Evolutionary conservation across 2,113 vertebrate genomes (phyloP).

Genomic region (Raja brachyura): DNA sequence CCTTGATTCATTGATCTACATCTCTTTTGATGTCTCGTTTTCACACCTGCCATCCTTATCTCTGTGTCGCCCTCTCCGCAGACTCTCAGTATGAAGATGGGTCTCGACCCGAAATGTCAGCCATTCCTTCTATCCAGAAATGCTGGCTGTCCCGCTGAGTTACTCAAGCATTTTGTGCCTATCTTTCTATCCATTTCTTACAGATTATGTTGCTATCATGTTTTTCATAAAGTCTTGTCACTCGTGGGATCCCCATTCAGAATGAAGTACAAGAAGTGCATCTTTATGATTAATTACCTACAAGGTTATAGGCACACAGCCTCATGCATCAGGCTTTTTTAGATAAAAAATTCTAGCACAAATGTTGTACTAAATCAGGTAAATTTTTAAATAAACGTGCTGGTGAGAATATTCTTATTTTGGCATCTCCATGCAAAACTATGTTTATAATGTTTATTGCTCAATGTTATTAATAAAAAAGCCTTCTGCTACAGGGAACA

Average conservation of each 20-base stretch:
- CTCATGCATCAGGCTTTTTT: background rate
- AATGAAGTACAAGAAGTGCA: background rate
- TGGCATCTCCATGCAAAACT: background rate
- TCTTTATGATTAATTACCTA: background rate
- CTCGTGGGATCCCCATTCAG: background rate
- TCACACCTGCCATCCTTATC: too few species aligned
- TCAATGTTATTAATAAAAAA: background rate
- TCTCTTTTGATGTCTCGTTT: too few species aligned
- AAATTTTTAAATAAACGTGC: background rate
- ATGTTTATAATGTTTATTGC: background rate
- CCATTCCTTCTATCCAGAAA: too few species aligned
- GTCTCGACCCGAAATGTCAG: too few species aligned
- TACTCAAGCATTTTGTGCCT: too few species aligned
- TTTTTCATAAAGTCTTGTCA: background rate
- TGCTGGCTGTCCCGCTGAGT: too few species aligned
- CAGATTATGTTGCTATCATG: background rate
- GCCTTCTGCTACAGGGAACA: background rate
- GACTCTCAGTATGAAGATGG: too few species aligned
- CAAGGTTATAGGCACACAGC: background rate
- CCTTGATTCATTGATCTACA: too few species aligned
- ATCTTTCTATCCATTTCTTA: background rate
- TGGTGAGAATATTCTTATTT: background rate
- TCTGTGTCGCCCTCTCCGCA: too few species aligned
- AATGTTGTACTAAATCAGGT: background rate
- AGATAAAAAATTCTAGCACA: background rate